These are phyloP conservation scores for Polia nebulosa DNA, from an alignment of 2,888 invertebrate genomes.

Conservation along the genomic window DNA sequence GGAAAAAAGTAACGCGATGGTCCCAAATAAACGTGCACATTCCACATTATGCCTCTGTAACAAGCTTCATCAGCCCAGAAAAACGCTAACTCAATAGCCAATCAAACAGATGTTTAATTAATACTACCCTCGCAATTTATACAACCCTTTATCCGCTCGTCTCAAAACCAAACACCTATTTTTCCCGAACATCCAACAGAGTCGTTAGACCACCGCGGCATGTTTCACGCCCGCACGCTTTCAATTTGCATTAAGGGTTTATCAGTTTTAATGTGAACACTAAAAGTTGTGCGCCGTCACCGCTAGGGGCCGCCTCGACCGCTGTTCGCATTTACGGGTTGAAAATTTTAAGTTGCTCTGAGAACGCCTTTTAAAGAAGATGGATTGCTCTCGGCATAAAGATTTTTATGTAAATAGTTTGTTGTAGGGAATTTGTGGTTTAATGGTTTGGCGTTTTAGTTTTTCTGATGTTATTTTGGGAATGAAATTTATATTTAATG, in stretches of 20 bases:
- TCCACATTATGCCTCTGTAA: background rate
- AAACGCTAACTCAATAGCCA: slow-evolving; percentile 1
- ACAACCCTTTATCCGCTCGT: slow-evolving; percentile 38
- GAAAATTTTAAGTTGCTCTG: slow-evolving; percentile 58
- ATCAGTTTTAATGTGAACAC: slow-evolving; percentile 75
- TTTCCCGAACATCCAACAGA: slow-evolving; percentile 45
- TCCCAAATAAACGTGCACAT: background rate
- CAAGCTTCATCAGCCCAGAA: background rate
- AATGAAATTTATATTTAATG: slow-evolving; percentile 2
- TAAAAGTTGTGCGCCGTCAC: slow-evolving; percentile 70
- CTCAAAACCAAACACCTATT: slow-evolving; percentile 52
- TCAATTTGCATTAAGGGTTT: slow-evolving; percentile 78
- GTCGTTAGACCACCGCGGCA: slow-evolving; percentile 61
- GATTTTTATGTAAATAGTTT: slow-evolving; percentile 61
- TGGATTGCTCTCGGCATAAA: slow-evolving; percentile 56
- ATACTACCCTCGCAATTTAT: slow-evolving; percentile 39
- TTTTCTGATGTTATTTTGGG: background rate
- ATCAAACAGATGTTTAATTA: slow-evolving; percentile 32
- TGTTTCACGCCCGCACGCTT: slow-evolving; percentile 74
- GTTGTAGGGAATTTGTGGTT: slow-evolving; percentile 41
- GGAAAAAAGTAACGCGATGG: background rate
- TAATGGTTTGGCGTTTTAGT: slow-evolving; percentile 23
- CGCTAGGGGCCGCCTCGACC: slow-evolving; percentile 54
- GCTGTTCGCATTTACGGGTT: slow-evolving; percentile 59
- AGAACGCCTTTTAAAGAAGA: slow-evolving; percentile 63